phyloP scores from a whole-genome alignment of 2,797 vertebrate genomes.

The Hoplostethus atlanticus region DNA sequence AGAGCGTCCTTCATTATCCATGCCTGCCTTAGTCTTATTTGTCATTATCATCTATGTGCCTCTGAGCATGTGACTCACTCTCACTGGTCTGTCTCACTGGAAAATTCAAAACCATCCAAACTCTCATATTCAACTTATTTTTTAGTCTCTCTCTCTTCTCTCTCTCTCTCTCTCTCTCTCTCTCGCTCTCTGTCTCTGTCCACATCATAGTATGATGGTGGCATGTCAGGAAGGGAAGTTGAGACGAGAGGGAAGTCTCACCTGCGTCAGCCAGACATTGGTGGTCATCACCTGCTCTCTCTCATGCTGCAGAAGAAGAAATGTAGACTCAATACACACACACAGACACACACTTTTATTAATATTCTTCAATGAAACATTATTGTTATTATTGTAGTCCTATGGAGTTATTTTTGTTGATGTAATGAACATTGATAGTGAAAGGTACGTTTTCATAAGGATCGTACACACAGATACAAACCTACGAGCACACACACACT shows the following conservation, averaged over 20 bases:
- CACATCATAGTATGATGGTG: background rate
- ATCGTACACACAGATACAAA: background rate
- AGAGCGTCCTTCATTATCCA: background rate
- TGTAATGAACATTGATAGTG: constrained; percentile 1
- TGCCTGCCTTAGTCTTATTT: background rate
- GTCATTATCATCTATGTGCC: background rate
- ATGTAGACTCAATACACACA: background rate
- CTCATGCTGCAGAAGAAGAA: constrained; percentile 88
- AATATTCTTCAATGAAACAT: no score
- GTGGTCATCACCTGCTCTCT: constrained; percentile 99
- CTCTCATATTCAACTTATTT: background rate
- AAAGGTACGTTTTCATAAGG: background rate
- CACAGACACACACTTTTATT: background rate
- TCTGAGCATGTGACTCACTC: background rate
- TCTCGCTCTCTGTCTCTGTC: background rate
- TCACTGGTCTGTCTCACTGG: constrained; percentile 12
- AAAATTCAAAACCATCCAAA: constrained; percentile 16
- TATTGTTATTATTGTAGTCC: background rate
- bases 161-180: background rate
- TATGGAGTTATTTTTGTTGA: background rate
- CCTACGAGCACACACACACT: constrained; percentile 52
- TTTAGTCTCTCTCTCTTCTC: background rate
- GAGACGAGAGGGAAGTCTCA: constrained; percentile 71
- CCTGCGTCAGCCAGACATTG: constrained; percentile 98
- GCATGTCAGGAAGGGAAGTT: background rate